A percentile compares a stretch with the other conserved stretches of the same genome.
These are phyloP conservation scores for Cylloceria caligata DNA, from an alignment of 2,888 invertebrate genomes.

Conservation along the genomic window DNA sequence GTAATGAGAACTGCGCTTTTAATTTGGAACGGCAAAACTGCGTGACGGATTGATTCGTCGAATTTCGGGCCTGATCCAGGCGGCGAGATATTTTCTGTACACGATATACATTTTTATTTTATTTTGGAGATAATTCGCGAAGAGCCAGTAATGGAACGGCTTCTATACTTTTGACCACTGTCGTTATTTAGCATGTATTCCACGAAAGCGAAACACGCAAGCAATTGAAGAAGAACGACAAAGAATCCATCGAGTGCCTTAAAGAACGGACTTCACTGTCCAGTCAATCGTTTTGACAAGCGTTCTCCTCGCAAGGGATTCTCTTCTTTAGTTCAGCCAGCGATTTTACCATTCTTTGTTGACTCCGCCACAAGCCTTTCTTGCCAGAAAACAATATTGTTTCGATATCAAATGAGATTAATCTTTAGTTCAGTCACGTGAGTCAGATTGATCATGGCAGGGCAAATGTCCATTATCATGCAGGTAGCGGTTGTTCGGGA, in stretches of 20 bases:
- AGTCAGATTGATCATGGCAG: neutral
- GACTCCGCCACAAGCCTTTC: conserved; percentile 77
- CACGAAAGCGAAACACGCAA: conserved; percentile 1
- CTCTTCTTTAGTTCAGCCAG: conserved; percentile 80
- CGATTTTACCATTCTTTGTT: conserved; percentile 81
- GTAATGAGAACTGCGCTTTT: neutral
- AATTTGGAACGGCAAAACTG: conserved; percentile 8
- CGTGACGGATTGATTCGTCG: neutral
- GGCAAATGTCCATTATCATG: neutral
- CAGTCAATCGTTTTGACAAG: conserved; percentile 67
- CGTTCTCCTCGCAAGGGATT: conserved; percentile 72
- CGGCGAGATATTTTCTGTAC: neutral
- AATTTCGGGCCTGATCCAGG: neutral
- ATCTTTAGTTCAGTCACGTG: too few species aligned
- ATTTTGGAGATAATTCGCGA: conserved; percentile 10
- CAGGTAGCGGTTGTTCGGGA: conserved; percentile 85
- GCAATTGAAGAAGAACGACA: neutral
- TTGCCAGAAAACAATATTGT: conserved; percentile 54
- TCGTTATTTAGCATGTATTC: conserved; percentile 34
- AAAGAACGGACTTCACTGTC: conserved; percentile 38
- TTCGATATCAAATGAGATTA: too few species aligned
- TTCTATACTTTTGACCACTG: conserved; percentile 43
- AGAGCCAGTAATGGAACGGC: neutral
- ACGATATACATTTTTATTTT: neutral
- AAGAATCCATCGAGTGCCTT: conserved; percentile 23